Evolutionary conservation across 2,113 vertebrate genomes (phyloP).

Genomic region (Hystrix brachyura): DNA sequence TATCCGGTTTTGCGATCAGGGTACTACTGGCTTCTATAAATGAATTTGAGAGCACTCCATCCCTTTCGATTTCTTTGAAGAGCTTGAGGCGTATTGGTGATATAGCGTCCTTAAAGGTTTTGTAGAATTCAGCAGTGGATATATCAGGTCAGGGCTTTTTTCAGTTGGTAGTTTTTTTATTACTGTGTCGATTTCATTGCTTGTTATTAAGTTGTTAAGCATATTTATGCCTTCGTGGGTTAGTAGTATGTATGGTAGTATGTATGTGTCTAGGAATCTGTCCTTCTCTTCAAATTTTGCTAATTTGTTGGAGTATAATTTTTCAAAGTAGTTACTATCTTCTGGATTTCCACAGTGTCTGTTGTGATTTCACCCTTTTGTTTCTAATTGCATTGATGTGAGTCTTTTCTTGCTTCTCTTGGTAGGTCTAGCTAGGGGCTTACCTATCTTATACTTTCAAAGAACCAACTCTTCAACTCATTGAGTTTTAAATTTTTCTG

Average conservation of each 20-base stretch:
- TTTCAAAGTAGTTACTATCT: not conserved
- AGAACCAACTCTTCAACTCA: not conserved
- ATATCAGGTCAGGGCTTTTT: not conserved
- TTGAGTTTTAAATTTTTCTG: not conserved
- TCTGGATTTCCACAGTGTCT: not conserved
- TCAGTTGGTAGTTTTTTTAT: not conserved
- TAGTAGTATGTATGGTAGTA: not conserved
- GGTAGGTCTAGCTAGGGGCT: not conserved
- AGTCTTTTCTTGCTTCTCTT: not conserved
- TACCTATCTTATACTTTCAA: not conserved
- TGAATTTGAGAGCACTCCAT: not conserved
- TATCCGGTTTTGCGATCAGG: not conserved
- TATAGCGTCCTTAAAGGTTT: not conserved
- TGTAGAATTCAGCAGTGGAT: not conserved
- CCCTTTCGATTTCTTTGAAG: not conserved
- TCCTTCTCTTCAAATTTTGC: not conserved
- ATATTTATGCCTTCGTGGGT: not conserved
- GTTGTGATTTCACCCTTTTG: not conserved
- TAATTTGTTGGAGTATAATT: not conserved
- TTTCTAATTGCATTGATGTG: not conserved
- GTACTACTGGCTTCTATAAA: not conserved
- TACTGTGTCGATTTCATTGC: not conserved
- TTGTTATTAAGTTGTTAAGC: not conserved
- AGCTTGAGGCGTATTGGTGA: not conserved
- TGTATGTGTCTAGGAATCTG: not conserved